These are phyloP conservation scores for Glossosoma conforme DNA, from an alignment of 1,140 invertebrate genomes.

Conservation along the genomic window DNA sequence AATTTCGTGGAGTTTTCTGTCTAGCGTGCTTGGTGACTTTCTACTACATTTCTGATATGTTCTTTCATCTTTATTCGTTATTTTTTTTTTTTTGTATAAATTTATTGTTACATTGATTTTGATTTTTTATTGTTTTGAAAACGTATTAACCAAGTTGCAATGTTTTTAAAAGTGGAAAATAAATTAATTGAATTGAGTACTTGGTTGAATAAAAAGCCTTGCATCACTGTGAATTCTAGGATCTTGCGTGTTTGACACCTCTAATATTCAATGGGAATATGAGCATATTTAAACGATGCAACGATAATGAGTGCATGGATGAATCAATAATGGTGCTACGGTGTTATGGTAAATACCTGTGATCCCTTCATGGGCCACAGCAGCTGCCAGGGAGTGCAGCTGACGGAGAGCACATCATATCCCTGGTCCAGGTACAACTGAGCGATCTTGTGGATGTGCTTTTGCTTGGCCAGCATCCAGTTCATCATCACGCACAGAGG, in stretches of 20 bases:
- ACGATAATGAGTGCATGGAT: too few species aligned
- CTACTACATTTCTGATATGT: too few species aligned
- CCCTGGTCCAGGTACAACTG: constrained; percentile 77
- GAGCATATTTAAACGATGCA: too few species aligned
- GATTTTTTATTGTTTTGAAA: too few species aligned
- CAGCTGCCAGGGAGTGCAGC: constrained; percentile 72
- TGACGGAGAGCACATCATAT: constrained; percentile 76
- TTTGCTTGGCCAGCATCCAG: constrained; percentile 78
- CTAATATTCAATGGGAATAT: too few species aligned
- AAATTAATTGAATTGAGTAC: background rate
- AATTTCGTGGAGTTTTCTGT: too few species aligned
- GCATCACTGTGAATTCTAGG: background rate
- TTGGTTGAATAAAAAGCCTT: background rate
- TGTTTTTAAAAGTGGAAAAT: background rate
- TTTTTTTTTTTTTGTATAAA: too few species aligned
- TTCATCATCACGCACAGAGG: constrained; percentile 70
- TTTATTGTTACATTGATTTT: too few species aligned
- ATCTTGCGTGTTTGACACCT: background rate
- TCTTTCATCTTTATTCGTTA: too few species aligned
- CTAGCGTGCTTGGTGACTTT: too few species aligned
- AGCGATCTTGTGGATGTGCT: constrained; percentile 77
- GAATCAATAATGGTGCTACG: too few species aligned
- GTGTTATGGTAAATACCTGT: constrained; percentile 52
- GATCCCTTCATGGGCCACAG: constrained; percentile 74
- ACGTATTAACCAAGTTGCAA: too few species aligned